Evolutionary conservation across 2,888 invertebrate genomes (phyloP).

Genomic region (Bugulina stolonifera): DNA sequence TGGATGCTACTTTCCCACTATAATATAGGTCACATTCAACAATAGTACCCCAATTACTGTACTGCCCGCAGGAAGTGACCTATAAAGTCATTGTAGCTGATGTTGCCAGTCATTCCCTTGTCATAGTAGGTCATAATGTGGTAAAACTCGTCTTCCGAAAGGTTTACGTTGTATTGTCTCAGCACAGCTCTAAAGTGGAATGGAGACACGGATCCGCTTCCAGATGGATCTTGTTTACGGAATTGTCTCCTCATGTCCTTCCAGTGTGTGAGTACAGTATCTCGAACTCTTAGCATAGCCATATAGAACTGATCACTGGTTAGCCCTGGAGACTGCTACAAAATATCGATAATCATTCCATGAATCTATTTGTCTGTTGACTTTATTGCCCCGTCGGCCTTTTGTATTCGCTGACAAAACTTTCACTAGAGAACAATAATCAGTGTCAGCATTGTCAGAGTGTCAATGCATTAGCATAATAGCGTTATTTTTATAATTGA

Average conservation of each 20-base stretch:
- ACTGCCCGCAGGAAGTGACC: conserved; percentile 35
- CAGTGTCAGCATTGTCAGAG: too few relatives aligned
- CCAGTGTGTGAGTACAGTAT: conserved; percentile 43
- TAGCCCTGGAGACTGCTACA: conserved; percentile 18
- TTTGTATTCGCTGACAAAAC: too few relatives aligned
- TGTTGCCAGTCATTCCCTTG: conserved; percentile 37
- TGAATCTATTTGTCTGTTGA: too few relatives aligned
- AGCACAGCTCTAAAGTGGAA: conserved; percentile 42
- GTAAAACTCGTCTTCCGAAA: conserved; percentile 48
- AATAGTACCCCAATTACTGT: too few relatives aligned
- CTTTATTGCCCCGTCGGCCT: too few relatives aligned
- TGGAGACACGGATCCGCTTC: conserved; percentile 36
- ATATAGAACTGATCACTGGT: conserved; percentile 22
- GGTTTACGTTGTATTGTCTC: conserved; percentile 42
- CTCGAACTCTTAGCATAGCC: conserved; percentile 36
- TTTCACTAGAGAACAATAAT: too few relatives aligned
- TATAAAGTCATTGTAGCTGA: conserved; percentile 49
- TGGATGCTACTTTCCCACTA: too few relatives aligned
- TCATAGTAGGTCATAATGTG: conserved; percentile 43
- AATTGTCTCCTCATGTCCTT: conserved; percentile 48
- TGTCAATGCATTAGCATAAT: too few relatives aligned
- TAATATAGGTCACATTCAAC: too few relatives aligned
- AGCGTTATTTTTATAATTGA: too few relatives aligned
- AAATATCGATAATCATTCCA: not conserved
- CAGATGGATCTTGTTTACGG: conserved; percentile 36